Conservation (phyloP, 1,140 invertebrate species). For the Macrotrachela quadricornifera region DNA sequence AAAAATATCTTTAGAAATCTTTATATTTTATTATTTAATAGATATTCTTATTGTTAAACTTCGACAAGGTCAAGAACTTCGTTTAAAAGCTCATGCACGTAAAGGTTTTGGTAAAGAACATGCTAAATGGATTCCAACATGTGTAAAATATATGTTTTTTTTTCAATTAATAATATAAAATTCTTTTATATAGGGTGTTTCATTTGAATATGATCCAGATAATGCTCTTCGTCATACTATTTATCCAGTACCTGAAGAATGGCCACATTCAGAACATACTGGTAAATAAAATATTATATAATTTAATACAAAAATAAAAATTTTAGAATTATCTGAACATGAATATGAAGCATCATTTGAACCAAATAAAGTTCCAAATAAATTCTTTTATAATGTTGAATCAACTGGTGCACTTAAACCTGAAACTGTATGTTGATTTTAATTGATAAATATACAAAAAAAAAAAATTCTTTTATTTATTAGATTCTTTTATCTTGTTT, state of each 20-base stretch:
- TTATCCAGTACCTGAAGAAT: slow-evolving; percentile 91
- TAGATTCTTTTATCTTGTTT: slow-evolving; percentile 76
- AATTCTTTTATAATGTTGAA: slow-evolving; percentile 92
- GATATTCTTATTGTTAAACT: slow-evolving; percentile 93
- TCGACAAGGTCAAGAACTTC: slow-evolving; percentile 86
- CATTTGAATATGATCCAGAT: slow-evolving; percentile 98
- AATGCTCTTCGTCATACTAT: slow-evolving; percentile 86
- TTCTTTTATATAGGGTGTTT: slow-evolving; percentile 47
- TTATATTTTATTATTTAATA: slow-evolving; percentile 1
- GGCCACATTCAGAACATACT: slow-evolving; percentile 36
- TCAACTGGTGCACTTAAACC: slow-evolving; percentile 74
- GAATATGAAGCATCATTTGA: slow-evolving; percentile 66
- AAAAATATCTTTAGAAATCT: too few species aligned
- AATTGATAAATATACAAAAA: too few species aligned
- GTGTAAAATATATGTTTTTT: slow-evolving; percentile 16
- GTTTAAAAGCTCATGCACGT: slow-evolving; percentile 80
- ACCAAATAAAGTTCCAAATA: slow-evolving; percentile 77
- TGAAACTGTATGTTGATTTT: slow-evolving; percentile 42
- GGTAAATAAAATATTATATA: not conserved
- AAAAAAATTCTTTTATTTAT: too few species aligned
- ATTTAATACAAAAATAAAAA: not conserved
- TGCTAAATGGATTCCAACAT: slow-evolving; percentile 98
- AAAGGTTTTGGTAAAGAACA: slow-evolving; percentile 95
- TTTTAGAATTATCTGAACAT: slow-evolving; percentile 26
- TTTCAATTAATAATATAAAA: too few species aligned